These are phyloP conservation scores for Triplophysa yarkandensis DNA, from an alignment of 2,797 vertebrate species.

Conservation along the genomic window DNA sequence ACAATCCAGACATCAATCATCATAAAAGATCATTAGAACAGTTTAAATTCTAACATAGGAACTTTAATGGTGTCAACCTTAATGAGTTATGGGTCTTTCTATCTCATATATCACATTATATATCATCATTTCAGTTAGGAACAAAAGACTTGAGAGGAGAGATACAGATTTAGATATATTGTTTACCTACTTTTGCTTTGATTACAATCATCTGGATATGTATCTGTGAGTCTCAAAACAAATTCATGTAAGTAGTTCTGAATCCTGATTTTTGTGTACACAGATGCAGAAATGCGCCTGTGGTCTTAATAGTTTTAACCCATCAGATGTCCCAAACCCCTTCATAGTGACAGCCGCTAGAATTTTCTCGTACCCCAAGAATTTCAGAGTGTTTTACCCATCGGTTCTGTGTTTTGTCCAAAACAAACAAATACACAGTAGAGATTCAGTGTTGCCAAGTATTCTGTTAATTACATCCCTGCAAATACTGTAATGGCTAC, in stretches of 20 bases:
- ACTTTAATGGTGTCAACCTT: conserved; percentile 75
- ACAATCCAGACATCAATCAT: conserved; percentile 71
- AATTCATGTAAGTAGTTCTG: conserved; percentile 60
- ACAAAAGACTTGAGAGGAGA: conserved; percentile 34
- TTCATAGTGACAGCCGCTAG: conserved; percentile 54
- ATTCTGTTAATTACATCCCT: background rate
- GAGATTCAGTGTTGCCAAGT: background rate
- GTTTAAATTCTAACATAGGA: conserved; percentile 75
- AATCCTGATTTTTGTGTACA: conserved; percentile 68
- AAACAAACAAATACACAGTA: conserved; percentile 4
- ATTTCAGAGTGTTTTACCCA: conserved; percentile 40
- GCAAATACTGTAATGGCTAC: background rate
- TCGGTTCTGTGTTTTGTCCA: conserved; percentile 21
- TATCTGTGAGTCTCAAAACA: conserved; percentile 63
- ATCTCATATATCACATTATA: conserved; percentile 48
- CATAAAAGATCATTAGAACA: conserved; percentile 69
- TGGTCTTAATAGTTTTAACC: conserved; percentile 76
- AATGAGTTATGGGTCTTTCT: conserved; percentile 56
- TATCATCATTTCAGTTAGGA: conserved; percentile 36
- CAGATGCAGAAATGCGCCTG: conserved; percentile 73
- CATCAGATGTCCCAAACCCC: conserved; percentile 69
- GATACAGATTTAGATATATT: conserved; percentile 19
- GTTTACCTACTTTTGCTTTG: conserved; percentile 51
- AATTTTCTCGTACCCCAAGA: conserved; percentile 47
- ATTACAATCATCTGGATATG: conserved; percentile 64